phyloP scores from a whole-genome alignment of 1,140 invertebrate species.

The Ips typographus region DNA sequence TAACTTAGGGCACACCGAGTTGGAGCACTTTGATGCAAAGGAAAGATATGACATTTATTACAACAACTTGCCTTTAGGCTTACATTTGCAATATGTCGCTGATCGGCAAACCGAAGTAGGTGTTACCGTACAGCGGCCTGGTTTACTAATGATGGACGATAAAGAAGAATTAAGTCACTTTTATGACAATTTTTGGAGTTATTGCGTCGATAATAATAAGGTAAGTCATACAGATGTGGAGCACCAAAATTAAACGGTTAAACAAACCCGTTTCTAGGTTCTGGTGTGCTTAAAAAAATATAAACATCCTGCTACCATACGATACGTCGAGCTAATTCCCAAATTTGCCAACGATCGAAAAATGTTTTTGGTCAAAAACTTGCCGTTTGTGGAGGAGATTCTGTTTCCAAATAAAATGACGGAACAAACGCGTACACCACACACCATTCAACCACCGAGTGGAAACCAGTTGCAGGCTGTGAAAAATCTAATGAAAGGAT shows the following conservation, averaged over 20 bases:
- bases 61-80: slow-evolving; percentile 37
- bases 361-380: slow-evolving; percentile 39
- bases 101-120: slow-evolving; percentile 35
- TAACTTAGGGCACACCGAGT: slow-evolving; percentile 8
- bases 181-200: slow-evolving; percentile 44
- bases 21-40: slow-evolving; percentile 8
- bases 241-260: background rate
- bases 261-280: slow-evolving; percentile 21
- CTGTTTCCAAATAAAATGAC: slow-evolving; percentile 14
- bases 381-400: slow-evolving; percentile 39
- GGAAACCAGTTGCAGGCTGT: slow-evolving; percentile 28
- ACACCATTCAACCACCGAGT: background rate
- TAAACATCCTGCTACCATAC: slow-evolving; percentile 21
- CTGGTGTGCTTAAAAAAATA: slow-evolving; percentile 40
- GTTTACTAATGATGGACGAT: slow-evolving; percentile 35
- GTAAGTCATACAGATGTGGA: background rate
- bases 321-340: slow-evolving; percentile 43
- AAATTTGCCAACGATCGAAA: slow-evolving; percentile 34
- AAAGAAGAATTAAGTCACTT: slow-evolving; percentile 35
- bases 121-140: slow-evolving; percentile 19
- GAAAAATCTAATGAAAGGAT: slow-evolving; percentile 30
- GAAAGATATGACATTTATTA: slow-evolving; percentile 27
- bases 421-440: background rate
- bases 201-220: slow-evolving; percentile 41
- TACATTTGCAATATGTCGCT: slow-evolving; percentile 39